These are phyloP conservation scores for Cyrtorhinus lividipennis DNA, from an alignment of 1,140 invertebrate species.

Conservation along the genomic window DNA sequence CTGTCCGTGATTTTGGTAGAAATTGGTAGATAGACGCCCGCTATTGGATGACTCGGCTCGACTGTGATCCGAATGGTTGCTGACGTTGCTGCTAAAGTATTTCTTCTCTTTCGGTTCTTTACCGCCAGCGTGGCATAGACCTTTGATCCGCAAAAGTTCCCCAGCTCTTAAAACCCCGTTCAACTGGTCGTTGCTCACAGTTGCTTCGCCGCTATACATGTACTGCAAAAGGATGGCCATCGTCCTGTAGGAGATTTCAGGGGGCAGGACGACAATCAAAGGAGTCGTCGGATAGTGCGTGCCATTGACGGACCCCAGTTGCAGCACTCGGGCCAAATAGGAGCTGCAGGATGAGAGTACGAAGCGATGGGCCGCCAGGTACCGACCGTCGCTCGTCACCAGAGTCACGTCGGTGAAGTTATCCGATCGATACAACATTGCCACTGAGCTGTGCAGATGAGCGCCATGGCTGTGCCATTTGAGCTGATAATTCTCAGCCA, in stretches of 20 bases:
- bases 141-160: constrained; percentile 53
- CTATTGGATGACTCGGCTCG: constrained; percentile 16
- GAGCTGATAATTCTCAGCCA: constrained; percentile 62
- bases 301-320: constrained; percentile 38
- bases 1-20: constrained; percentile 13
- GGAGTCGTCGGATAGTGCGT: constrained; percentile 37
- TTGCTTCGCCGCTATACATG: constrained; percentile 73
- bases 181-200: constrained; percentile 65
- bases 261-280: constrained; percentile 60
- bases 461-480: constrained; percentile 73
- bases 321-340: constrained; percentile 41
- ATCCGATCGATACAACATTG: constrained; percentile 58
- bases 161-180: constrained; percentile 62
- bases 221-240: constrained; percentile 69
- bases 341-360: constrained; percentile 64
- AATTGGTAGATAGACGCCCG: constrained; percentile 22
- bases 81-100: constrained; percentile 16
- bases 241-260: constrained; percentile 60
- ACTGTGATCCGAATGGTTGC: constrained; percentile 12
- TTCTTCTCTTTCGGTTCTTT: constrained; percentile 19
- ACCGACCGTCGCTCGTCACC: constrained; percentile 60
- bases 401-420: constrained; percentile 72
- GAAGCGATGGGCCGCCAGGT: constrained; percentile 72
- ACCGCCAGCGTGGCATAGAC: constrained; percentile 22
- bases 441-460: constrained; percentile 64